Evolutionary conservation across 2,888 invertebrate genomes (phyloP).

Genomic region (Brachypalpus laphriformis): DNA sequence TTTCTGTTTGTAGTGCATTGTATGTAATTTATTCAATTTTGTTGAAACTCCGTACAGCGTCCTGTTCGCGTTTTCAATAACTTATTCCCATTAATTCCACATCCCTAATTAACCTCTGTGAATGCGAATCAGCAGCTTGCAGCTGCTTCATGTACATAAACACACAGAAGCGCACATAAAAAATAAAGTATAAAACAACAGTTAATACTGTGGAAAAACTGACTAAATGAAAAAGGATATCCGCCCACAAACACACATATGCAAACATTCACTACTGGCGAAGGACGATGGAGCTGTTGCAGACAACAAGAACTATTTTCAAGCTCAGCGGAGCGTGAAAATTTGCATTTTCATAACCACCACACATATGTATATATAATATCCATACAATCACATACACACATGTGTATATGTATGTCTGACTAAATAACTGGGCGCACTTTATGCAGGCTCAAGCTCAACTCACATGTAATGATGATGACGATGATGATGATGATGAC

Average conservation of each 20-base stretch:
- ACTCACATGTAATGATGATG: constrained; percentile 55
- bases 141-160: constrained; percentile 41
- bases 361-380: background rate
- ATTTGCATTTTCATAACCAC: constrained; percentile 72
- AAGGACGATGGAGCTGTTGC: constrained; percentile 6
- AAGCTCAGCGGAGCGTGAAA: constrained; percentile 70
- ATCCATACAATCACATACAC: background rate
- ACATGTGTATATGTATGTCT: background rate
- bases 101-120: constrained; percentile 64
- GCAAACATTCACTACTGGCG: background rate
- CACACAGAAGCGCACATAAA: background rate
- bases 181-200: constrained; percentile 22
- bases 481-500: constrained; percentile 26
- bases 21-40: constrained; percentile 50
- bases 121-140: constrained; percentile 48
- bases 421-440: constrained; percentile 33
- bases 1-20: background rate
- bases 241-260: constrained; percentile 33
- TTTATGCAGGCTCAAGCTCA: constrained; percentile 55
- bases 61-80: constrained; percentile 9
- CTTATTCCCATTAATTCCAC: constrained; percentile 66
- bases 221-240: constrained; percentile 68
- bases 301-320: constrained; percentile 67
- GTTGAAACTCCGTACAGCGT: background rate
- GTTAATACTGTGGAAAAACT: constrained; percentile 59